Conservation (phyloP, 2,888 invertebrate genomes). For the Trisateles emortualis region DNA sequence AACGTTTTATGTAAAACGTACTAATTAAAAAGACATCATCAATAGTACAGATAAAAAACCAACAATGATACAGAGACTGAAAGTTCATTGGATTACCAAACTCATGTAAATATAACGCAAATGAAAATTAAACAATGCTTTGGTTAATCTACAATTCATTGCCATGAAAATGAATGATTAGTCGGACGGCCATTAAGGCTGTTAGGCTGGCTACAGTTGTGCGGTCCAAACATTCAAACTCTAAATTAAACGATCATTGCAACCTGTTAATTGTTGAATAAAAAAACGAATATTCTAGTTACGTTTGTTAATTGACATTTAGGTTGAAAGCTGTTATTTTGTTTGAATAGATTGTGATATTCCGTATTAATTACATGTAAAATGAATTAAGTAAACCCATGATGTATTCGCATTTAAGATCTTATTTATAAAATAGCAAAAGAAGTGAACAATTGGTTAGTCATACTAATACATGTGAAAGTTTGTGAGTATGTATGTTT, state of each 20-base stretch:
- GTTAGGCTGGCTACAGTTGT: slow-evolving; percentile 20
- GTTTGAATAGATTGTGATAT: neutral
- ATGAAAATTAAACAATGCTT: slow-evolving; percentile 38
- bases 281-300: slow-evolving; percentile 12
- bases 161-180: slow-evolving; percentile 41
- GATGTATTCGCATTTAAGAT: too few relatives aligned
- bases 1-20: too few relatives aligned
- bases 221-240: slow-evolving; percentile 11
- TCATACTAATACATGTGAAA: too few relatives aligned
- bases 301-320: neutral
- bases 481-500: too few relatives aligned
- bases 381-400: too few relatives aligned
- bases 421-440: too few relatives aligned
- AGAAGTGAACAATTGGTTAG: too few relatives aligned
- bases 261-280: slow-evolving; percentile 25
- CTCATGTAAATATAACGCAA: slow-evolving; percentile 15
- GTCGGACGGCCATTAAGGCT: slow-evolving; percentile 32
- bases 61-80: neutral
- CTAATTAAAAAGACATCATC: neutral
- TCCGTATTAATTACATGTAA: too few relatives aligned
- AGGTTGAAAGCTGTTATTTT: neutral
- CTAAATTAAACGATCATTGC: slow-evolving; percentile 25
- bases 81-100: neutral
- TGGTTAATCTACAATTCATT: slow-evolving; percentile 46
- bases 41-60: neutral